These are phyloP conservation scores for Kradibia gibbosae DNA, from an alignment of 1,140 invertebrate species.

Conservation along the genomic window DNA sequence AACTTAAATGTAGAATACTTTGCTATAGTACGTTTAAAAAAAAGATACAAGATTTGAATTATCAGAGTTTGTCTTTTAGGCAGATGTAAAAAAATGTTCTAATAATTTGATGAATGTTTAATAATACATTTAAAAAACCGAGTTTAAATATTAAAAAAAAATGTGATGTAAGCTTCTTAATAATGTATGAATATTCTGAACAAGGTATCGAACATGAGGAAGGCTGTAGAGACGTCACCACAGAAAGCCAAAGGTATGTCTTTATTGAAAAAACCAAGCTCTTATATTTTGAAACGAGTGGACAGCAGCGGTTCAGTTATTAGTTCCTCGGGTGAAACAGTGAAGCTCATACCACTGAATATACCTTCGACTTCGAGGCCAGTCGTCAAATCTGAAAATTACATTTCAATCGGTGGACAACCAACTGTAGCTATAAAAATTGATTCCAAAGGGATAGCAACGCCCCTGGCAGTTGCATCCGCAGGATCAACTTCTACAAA, in stretches of 20 bases:
- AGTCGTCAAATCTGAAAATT: slow-evolving; percentile 35
- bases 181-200: neutral
- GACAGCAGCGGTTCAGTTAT: slow-evolving; percentile 36
- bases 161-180: neutral
- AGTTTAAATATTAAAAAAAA: too few species aligned
- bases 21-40: too few species aligned
- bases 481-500: slow-evolving; percentile 14
- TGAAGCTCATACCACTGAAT: slow-evolving; percentile 60
- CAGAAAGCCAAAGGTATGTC: slow-evolving; percentile 57
- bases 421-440: slow-evolving; percentile 49
- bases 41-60: too few species aligned
- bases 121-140: too few species aligned
- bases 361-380: slow-evolving; percentile 43
- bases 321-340: slow-evolving; percentile 47
- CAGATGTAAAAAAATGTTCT: too few species aligned
- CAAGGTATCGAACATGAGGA: slow-evolving; percentile 61
- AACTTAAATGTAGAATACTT: too few species aligned
- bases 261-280: slow-evolving; percentile 60
- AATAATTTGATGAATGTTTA: too few species aligned
- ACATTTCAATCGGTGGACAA: slow-evolving; percentile 43
- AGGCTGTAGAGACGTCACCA: slow-evolving; percentile 60
- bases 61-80: too few species aligned
- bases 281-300: slow-evolving; percentile 63
- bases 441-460: slow-evolving; percentile 51
- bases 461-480: slow-evolving; percentile 37